Evolutionary conservation across 1,140 invertebrate genomes (phyloP).

Genomic region (Drosophila kepulauana): DNA sequence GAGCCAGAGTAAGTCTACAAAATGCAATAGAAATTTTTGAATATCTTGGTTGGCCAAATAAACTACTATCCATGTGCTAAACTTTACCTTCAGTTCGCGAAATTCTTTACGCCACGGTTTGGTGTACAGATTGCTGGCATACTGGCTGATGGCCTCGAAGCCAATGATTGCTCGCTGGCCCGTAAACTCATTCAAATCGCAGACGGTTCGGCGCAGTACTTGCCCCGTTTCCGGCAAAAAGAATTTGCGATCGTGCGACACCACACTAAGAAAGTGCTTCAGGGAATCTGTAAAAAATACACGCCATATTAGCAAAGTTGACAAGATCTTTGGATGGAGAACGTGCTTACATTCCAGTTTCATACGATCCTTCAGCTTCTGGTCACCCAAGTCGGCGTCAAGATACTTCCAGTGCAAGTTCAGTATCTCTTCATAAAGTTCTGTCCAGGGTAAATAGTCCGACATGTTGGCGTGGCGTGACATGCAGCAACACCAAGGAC

Average conservation of each 20-base stretch:
- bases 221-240: conserved; percentile 90
- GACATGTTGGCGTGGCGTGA: conserved; percentile 70
- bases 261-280: conserved; percentile 90
- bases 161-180: conserved; percentile 92
- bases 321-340: not conserved
- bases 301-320: too few species aligned
- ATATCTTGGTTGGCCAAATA: not conserved
- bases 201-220: conserved; percentile 90
- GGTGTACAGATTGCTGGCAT: conserved; percentile 93
- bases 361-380: conserved; percentile 90
- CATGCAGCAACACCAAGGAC: conserved; percentile 62
- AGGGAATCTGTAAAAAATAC: conserved; percentile 87
- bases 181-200: conserved; percentile 90
- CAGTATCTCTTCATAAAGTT: conserved; percentile 89
- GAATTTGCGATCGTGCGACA: conserved; percentile 93
- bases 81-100: conserved; percentile 89
- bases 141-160: conserved; percentile 93
- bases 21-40: not conserved
- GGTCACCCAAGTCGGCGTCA: conserved; percentile 91
- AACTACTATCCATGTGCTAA: too few species aligned
- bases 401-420: conserved; percentile 90
- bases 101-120: conserved; percentile 96
- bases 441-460: conserved; percentile 80
- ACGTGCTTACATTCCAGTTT: conserved; percentile 89
- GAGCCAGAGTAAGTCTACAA: conserved; percentile 93